Base-by-base conservation (phyloP, 2,113 vertebrate species). In the Collichthys lucidus region DNA sequence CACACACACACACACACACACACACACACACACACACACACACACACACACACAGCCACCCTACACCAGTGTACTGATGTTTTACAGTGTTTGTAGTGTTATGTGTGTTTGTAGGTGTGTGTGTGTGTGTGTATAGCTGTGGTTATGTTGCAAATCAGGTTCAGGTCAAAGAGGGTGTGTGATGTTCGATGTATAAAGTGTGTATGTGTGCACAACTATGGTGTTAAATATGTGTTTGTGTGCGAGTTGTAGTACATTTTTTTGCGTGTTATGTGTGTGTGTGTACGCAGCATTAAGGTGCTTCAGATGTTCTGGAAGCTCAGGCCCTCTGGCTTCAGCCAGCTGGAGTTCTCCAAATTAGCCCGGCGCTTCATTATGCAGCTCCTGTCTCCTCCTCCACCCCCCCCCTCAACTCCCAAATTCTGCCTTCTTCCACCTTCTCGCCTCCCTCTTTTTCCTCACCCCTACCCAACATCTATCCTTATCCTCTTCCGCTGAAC, bases 311-410 rank as follows among this genome's bases (percentile, higher is more conserved):
- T 91, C 61, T 94, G 94, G 95, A 94, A 95, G 92, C 76, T 89
- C 93, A 94, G 94, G 91, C 96, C 96, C 96, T 97, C 96, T 96
- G 96, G 97, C 97, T 96, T 94, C 75, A 96, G 95, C 95, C 97
- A 97, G 97, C 96, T 97, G 96, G 95, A 97, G 96, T 95, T 93
- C 94, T 94, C 94, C 94, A 97, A 97, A 96, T 98, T 96, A 98
- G 96, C 91, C 94, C 91, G 92, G 95, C 94, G 92, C 96, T 96
- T 97, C 95, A 96, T 97, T 96, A 96, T 96, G 94, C 95, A 88
- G 93, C 94, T 93, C 95, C 94, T 82, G 61, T 78, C 85, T 88
- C 82, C 70, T 79, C 47, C 74, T 83, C 75, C 65, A 15, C 49
- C 47, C 24, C 40, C 24, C 40, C 29, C 11, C 26, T 26, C 26